Base-by-base conservation (phyloP, 2,797 vertebrate species). In the Garrulus glandarius region DNA sequence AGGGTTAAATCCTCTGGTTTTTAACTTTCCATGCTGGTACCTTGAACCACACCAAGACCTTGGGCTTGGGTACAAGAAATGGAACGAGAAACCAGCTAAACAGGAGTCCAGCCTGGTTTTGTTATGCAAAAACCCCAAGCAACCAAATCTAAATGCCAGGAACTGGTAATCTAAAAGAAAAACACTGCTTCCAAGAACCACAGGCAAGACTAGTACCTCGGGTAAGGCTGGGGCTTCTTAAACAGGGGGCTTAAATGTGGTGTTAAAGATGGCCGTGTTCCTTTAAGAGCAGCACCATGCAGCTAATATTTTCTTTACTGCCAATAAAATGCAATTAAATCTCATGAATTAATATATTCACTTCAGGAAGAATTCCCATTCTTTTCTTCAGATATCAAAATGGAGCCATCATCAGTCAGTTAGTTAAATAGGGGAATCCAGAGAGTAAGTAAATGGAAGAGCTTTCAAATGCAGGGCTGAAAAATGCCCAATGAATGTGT, bases 371-470 rank as follows among this genome's bases (percentile, higher is more conserved):
- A 90, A 90, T 93, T 93, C 60, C 56, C 76, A 39, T 91, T 91
- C 89, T 84, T 95, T 95, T 96, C 90, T 93, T 88, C 17, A 10
- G 95, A 94, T 94, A 92, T 97, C 97, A 98, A 98, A 97, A 98
- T 98, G 98, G 98, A 99, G 99, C 98, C 98, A 98, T 99, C 98
- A 99, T 98, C 98, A 97, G 97, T 96, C 77, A 95, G 97, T 97
- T 98, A 96, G 98, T 98, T 98, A 96, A 96, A 95, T 95, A 96
- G 97, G 96, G 96, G 98, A 98, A 98, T 97, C 97, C 57, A 3
- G 96, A 98, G 98, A 98, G 98, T 98, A 98, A 98, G 98, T 98
- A 98, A 98, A 98, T 98, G 98, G 97, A 91, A 95, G 95, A 98
- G 97, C 95, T 91, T 97, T 98, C 98, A 97, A 97, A 97, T 92